phyloP scores from a whole-genome alignment of 2,113 vertebrate species.

The Nothobranchius kuhntae region DNA sequence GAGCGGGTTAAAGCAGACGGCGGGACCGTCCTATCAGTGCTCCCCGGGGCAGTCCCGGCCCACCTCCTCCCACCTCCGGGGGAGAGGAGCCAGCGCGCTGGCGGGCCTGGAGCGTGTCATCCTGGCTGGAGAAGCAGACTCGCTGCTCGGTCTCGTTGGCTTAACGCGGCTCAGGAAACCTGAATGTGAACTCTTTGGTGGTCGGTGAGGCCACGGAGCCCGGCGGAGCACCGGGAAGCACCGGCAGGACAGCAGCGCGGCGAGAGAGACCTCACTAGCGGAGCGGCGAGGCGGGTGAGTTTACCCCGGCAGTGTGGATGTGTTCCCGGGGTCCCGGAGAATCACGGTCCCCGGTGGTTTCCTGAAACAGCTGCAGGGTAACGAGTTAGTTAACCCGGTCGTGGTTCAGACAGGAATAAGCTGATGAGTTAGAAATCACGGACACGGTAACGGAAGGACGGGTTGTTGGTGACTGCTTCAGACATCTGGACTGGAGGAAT shows the following conservation, averaged over 20 bases:
- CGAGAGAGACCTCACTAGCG: too few species aligned
- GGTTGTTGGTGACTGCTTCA: neutral
- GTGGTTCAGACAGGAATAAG: too few species aligned
- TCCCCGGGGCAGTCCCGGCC: slow-evolving; percentile 49
- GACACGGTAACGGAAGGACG: too few species aligned
- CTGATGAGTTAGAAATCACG: too few species aligned
- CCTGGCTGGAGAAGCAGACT: slow-evolving; percentile 51
- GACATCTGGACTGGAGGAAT: slow-evolving; percentile 8
- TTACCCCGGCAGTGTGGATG: neutral
- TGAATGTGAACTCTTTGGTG: neutral
- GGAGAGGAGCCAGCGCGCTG: slow-evolving; percentile 21
- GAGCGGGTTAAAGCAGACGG: slow-evolving; percentile 66
- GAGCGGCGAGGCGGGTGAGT: neutral
- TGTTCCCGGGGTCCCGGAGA: too few species aligned
- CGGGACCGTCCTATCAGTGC: slow-evolving; percentile 59
- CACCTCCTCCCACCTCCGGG: slow-evolving; percentile 41
- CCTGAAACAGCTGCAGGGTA: too few species aligned
- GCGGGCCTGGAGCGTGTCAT: slow-evolving; percentile 30
- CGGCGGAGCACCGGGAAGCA: slow-evolving; percentile 12
- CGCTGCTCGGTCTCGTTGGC: slow-evolving; percentile 9
- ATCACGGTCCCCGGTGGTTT: too few species aligned
- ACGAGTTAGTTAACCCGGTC: too few species aligned
- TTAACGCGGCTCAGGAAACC: slow-evolving; percentile 21
- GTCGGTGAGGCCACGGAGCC: slow-evolving; percentile 19
- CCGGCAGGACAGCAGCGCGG: slow-evolving; percentile 18